Evolutionary conservation across 2,797 vertebrate genomes (phyloP), one percentile per base, ranked within the genome.

Genomic region (Poecile montanus): DNA sequence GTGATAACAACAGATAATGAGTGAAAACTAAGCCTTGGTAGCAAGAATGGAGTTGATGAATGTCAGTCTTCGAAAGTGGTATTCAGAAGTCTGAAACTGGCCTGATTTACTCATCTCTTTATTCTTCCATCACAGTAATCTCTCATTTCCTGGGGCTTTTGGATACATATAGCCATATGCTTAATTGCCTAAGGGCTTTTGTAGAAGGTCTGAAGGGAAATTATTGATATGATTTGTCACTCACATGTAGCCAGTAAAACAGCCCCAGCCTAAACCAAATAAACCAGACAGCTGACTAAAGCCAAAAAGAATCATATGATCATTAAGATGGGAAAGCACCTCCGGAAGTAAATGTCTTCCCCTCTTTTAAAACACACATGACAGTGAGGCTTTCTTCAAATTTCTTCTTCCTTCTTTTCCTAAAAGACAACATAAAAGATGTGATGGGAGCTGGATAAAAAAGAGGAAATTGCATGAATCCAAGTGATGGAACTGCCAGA

Each of bases 191-290:
- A 44, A 88, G 38, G 9, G 29, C 11, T 78, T 84, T 82, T 82
- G 9, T 22, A 72, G 63, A 58, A 78, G 27, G n/a, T 45, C 53
- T 63, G 18, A 65, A 16, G 11, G 12, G 60, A 84, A 77, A 38
- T 47, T 60, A 34, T 34, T 56, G 51, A 34, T 1, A 1, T 56
- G 6, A 13, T 26, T 75, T 85, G 36, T 67, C 22, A 51, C 4
- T 72, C 8, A 4, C 3, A 5, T 7, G 13, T 47, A 82, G 11
- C 16, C n/a, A 56, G 17, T 38, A 14, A 66, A 77, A 62, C 40
- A 12, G 2, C 0, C 7, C 15, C 18, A 56, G 7, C 18, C 30
- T 42, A 53, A 79, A 34, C 18, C 1, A 1, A 78, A 73, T 65
- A 61, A 79, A 68, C 9, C 22, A 61, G 38, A 13, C 2, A 53